phyloP scores from a whole-genome alignment of 2,888 invertebrate genomes.

The Campaea margaritaria region DNA sequence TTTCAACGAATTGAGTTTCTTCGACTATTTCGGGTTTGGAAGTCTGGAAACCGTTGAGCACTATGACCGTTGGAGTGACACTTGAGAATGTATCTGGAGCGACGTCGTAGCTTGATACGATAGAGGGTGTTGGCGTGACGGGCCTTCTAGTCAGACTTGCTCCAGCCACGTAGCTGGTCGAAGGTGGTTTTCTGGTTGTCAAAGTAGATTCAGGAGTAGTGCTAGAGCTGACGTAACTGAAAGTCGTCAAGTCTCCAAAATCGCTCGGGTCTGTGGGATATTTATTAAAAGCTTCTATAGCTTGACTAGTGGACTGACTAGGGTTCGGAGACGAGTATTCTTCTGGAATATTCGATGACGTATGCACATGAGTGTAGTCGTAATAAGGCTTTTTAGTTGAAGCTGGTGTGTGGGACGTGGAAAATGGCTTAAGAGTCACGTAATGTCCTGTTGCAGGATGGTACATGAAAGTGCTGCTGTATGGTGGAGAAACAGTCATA shows the following conservation, averaged over 20 bases:
- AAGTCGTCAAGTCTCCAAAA: constrained; percentile 74
- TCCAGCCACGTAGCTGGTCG: constrained; percentile 79
- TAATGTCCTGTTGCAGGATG: constrained; percentile 74
- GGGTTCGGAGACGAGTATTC: constrained; percentile 70
- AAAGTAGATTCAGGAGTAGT: constrained; percentile 66
- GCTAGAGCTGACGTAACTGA: constrained; percentile 70
- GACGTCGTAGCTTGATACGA: constrained; percentile 62
- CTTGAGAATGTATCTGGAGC: constrained; percentile 76
- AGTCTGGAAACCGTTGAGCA: constrained; percentile 67
- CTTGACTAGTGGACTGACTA: constrained; percentile 77
- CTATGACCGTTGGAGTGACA: constrained; percentile 80
- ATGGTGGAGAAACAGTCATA: constrained; percentile 57
- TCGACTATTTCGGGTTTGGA: constrained; percentile 65
- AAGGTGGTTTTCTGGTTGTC: constrained; percentile 70
- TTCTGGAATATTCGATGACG: constrained; percentile 66
- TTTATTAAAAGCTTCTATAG: constrained; percentile 75
- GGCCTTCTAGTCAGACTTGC: constrained; percentile 81
- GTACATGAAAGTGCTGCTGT: constrained; percentile 67
- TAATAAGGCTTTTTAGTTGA: constrained; percentile 55
- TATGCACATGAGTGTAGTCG: constrained; percentile 51
- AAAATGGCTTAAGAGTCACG: constrained; percentile 71
- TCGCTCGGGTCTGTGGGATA: constrained; percentile 76
- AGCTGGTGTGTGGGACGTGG: constrained; percentile 53
- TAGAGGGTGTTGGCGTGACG: constrained; percentile 57
- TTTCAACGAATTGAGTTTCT: constrained; percentile 74